phyloP scores from a whole-genome alignment of 2,113 vertebrate species.

The Apus apus region DNA sequence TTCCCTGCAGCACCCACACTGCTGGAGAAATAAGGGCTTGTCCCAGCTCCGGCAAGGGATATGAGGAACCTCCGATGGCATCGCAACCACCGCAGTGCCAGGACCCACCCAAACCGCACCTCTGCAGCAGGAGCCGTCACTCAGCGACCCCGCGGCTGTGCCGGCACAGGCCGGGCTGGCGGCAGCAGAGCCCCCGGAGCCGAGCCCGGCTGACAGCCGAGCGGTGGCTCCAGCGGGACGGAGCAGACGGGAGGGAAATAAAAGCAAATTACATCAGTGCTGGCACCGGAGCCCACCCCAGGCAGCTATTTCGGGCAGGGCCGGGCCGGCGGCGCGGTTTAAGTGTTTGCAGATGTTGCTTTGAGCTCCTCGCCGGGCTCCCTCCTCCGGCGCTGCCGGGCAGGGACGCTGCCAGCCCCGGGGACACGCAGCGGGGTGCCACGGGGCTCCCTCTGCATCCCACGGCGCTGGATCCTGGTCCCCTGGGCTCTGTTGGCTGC shows the following conservation, averaged over 20 bases:
- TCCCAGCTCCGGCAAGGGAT: fast-evolving
- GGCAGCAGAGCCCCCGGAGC: neutral
- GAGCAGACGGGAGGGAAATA: conserved; percentile 58
- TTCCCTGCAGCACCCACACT: fast-evolving
- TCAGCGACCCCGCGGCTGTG: neutral
- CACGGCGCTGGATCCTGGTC: fast-evolving
- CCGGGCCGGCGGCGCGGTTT: conserved; percentile 36
- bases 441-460: neutral
- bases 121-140: fast-evolving
- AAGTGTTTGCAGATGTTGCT: conserved; percentile 70
- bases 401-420: neutral
- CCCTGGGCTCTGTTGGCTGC: fast-evolving
- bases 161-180: neutral
- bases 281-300: conserved; percentile 51
- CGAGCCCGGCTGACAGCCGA: neutral
- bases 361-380: neutral
- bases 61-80: fast-evolving
- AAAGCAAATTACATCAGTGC: conserved; percentile 76
- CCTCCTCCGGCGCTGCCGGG: neutral
- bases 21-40: fast-evolving
- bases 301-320: conserved; percentile 73
- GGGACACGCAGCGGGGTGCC: fast-evolving
- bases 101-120: neutral
- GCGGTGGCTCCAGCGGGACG: neutral
- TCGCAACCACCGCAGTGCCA: fast-evolving